Conservation (phyloP, 2,888 invertebrate genomes). For the Trichogramma evanescens region DNA sequence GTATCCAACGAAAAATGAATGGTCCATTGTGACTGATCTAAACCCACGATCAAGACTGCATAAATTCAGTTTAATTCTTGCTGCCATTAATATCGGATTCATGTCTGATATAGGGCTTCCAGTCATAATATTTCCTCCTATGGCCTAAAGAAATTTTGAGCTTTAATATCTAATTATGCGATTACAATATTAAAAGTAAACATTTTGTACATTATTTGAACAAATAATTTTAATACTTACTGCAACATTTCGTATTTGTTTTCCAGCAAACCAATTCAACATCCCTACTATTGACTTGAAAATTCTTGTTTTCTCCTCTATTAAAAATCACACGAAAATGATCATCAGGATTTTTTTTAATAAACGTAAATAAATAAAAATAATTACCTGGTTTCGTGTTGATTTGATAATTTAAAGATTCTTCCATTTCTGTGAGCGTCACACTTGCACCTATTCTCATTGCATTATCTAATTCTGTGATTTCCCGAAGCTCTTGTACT, state of each 20-base stretch:
- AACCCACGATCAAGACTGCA: conserved; percentile 52
- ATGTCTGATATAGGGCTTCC: conserved; percentile 96
- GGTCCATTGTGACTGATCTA: conserved; percentile 63
- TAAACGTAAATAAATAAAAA: neutral
- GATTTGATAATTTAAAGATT: conserved; percentile 54
- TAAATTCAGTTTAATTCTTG: conserved; percentile 59
- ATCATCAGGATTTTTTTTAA: neutral
- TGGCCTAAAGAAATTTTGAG: conserved; percentile 50
- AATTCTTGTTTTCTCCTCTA: conserved; percentile 55
- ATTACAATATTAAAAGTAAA: neutral
- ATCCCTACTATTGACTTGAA: conserved; percentile 69
- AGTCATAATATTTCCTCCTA: conserved; percentile 90
- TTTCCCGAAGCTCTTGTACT: conserved; percentile 61
- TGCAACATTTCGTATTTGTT: conserved; percentile 89
- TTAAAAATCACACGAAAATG: conserved; percentile 28
- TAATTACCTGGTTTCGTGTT: conserved; percentile 45
- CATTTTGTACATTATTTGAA: neutral
- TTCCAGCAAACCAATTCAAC: conserved; percentile 91
- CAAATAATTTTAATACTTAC: conserved; percentile 41
- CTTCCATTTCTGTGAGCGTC: conserved; percentile 70
- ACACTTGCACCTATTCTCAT: conserved; percentile 72
- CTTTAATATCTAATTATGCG: neutral
- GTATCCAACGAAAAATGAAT: conserved; percentile 78
- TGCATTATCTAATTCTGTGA: conserved; percentile 52
- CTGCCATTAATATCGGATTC: conserved; percentile 84